These are phyloP conservation scores for Dione juno DNA, from an alignment of 2,888 invertebrate genomes.

Conservation along the genomic window DNA sequence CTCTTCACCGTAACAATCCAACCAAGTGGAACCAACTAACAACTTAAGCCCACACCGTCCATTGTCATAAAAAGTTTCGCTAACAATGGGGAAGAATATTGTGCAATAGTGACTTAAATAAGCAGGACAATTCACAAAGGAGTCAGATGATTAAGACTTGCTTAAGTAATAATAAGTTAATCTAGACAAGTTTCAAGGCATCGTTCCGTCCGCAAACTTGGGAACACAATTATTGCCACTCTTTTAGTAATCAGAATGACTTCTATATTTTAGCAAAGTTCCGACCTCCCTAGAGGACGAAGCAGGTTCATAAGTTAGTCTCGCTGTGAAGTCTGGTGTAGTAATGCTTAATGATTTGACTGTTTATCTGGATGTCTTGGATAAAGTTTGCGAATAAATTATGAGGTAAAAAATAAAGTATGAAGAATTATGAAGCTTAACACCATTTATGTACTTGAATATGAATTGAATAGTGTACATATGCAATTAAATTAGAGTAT, in stretches of 20 bases:
- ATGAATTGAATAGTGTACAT: too few species aligned
- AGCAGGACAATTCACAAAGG: conserved; percentile 26
- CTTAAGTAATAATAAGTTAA: conserved; percentile 13
- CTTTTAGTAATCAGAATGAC: not conserved
- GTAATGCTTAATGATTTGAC: not conserved
- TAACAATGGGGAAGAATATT: conserved; percentile 20
- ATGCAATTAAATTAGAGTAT: too few species aligned
- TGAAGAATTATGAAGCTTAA: too few species aligned
- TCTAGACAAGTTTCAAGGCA: conserved; percentile 1
- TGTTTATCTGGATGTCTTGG: not conserved
- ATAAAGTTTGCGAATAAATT: not conserved
- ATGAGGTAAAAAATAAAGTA: too few species aligned
- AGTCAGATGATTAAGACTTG: conserved; percentile 17
- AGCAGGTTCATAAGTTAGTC: not conserved
- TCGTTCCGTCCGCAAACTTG: conserved; percentile 1
- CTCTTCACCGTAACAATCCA: not conserved
- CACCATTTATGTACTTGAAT: too few species aligned
- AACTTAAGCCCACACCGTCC: not conserved
- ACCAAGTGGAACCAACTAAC: conserved; percentile 2
- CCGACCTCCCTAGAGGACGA: not conserved
- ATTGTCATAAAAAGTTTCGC: conserved; percentile 2
- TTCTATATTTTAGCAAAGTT: not conserved
- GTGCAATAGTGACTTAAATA: conserved; percentile 23
- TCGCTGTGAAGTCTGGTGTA: not conserved
- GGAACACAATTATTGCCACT: not conserved